A percentile compares a stretch with the other conserved stretches of the same genome.
Conservation (phyloP, 2,113 vertebrate species). For the Phocoena phocoena region DNA sequence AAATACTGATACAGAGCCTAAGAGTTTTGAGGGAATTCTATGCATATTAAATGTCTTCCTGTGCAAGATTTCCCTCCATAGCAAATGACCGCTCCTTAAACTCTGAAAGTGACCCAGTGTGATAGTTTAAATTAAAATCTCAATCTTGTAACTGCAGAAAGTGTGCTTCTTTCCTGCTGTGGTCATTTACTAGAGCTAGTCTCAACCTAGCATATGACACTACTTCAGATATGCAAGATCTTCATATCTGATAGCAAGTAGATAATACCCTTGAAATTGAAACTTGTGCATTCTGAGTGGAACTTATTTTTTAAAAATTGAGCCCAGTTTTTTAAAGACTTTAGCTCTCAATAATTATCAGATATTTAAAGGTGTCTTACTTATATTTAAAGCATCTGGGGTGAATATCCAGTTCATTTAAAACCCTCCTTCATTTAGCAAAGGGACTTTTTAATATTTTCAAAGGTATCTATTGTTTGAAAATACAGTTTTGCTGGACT, state of each 20-base stretch:
- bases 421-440: not conserved
- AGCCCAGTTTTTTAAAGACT: not conserved
- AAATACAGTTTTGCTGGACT: not conserved
- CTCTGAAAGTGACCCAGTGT: not conserved
- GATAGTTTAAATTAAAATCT: not conserved
- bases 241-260: not conserved
- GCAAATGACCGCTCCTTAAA: not conserved
- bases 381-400: not conserved
- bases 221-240: not conserved
- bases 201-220: not conserved
- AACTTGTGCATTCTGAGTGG: not conserved
- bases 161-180: not conserved
- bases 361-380: not conserved
- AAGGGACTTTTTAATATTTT: not conserved
- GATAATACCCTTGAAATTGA: not conserved
- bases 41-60: not conserved
- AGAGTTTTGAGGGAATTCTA: not conserved
- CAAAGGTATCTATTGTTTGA: conserved; percentile 39
- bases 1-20: not conserved
- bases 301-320: not conserved
- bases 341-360: not conserved
- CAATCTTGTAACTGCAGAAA: not conserved
- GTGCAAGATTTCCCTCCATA: not conserved
- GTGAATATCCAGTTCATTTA: conserved; percentile 15
- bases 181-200: not conserved